Conservation (phyloP, 2,888 invertebrate species). For the Trilocha varians region DNA sequence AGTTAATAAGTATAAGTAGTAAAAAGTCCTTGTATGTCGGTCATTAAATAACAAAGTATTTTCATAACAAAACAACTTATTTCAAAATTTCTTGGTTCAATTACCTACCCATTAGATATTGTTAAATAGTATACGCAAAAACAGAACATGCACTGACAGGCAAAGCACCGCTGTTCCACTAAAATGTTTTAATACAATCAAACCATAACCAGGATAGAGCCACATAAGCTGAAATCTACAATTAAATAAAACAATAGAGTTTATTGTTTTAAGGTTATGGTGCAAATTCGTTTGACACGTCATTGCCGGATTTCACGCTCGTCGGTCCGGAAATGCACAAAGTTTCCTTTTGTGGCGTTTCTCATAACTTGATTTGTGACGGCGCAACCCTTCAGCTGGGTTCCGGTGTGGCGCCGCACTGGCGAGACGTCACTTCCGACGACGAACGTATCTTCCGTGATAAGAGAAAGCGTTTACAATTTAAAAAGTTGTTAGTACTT, state of each 20-base stretch:
- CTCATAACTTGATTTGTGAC: slow-evolving; percentile 73
- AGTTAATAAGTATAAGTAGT: too few species aligned
- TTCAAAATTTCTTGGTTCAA: too few species aligned
- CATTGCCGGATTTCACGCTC: slow-evolving; percentile 61
- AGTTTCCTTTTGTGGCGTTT: slow-evolving; percentile 72
- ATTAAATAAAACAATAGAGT: slow-evolving; percentile 14
- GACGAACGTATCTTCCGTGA: slow-evolving; percentile 9
- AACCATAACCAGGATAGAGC: slow-evolving; percentile 37
- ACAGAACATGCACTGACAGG: not conserved
- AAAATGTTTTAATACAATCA: slow-evolving; percentile 29
- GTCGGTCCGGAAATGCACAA: slow-evolving; percentile 68
- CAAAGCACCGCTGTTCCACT: not conserved
- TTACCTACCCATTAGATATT: too few species aligned
- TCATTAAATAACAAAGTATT: too few species aligned
- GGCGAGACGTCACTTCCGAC: slow-evolving; percentile 64
- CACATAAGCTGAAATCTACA: slow-evolving; percentile 22
- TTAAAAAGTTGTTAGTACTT: not conserved
- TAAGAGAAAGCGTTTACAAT: slow-evolving; percentile 14
- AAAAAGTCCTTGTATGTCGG: too few species aligned
- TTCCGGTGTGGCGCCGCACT: slow-evolving; percentile 65
- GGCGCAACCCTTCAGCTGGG: slow-evolving; percentile 64
- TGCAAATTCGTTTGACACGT: slow-evolving; percentile 20
- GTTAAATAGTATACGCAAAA: too few species aligned
- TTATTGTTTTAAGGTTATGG: slow-evolving; percentile 30
- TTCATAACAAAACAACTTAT: too few species aligned